phyloP scores from a whole-genome alignment of 2,797 vertebrate genomes.

The Lepilemur ruficaudatus region DNA sequence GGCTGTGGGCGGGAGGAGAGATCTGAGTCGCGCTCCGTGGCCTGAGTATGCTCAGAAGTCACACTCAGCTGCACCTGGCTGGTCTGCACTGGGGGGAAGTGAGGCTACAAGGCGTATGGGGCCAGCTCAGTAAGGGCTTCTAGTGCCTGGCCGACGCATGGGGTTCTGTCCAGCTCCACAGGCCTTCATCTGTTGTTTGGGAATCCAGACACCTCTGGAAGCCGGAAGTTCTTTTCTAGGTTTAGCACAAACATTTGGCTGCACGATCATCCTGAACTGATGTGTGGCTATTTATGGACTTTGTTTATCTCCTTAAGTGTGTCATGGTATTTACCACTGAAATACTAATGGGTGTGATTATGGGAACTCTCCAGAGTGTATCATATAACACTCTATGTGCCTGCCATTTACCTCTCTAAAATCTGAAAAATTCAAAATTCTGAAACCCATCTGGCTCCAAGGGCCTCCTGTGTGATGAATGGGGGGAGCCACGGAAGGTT shows the following conservation, averaged over 20 bases:
- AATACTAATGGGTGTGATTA: background rate
- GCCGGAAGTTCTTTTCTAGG: background rate
- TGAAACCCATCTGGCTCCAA: background rate
- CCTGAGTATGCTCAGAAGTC: background rate
- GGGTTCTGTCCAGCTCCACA: fast-evolving
- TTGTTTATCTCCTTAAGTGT: background rate
- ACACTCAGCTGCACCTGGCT: background rate
- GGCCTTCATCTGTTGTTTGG: background rate
- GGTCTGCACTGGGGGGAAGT: background rate
- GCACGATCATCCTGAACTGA: background rate
- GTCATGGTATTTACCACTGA: background rate
- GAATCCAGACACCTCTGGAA: background rate
- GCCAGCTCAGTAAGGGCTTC: background rate
- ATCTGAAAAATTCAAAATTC: background rate
- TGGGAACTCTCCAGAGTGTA: background rate
- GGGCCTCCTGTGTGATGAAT: background rate
- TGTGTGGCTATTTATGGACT: background rate
- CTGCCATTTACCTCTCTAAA: background rate
- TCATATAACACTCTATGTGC: background rate
- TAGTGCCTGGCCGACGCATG: fast-evolving
- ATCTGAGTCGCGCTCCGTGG: background rate
- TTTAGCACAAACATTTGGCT: background rate
- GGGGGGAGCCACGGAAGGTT: background rate
- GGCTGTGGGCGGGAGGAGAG: background rate
- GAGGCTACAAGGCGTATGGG: background rate